Conservation (phyloP, 2,888 invertebrate species). For the Lysandra bellargus region DNA sequence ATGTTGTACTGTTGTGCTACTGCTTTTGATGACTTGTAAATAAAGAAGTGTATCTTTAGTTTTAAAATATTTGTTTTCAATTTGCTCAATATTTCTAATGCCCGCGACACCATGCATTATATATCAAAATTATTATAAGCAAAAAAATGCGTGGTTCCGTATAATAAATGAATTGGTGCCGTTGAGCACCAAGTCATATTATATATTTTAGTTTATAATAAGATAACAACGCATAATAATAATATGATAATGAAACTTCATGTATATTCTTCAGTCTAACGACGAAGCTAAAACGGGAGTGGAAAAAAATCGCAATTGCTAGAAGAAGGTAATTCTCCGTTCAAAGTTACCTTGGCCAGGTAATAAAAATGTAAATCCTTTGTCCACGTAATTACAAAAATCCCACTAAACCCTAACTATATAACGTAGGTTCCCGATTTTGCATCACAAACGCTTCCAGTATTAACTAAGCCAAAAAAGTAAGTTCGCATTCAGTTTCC, state of each 20-base stretch:
- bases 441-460: constrained; percentile 67
- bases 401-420: constrained; percentile 40
- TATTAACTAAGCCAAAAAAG: constrained; percentile 54
- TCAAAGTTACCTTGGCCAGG: constrained; percentile 30
- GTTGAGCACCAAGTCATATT: too few species aligned
- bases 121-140: too few species aligned
- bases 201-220: background rate
- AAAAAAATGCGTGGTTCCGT: too few species aligned
- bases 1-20: background rate
- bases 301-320: constrained; percentile 26
- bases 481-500: constrained; percentile 47
- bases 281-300: background rate
- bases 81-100: too few species aligned
- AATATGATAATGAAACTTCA: background rate
- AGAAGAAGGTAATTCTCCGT: constrained; percentile 10
- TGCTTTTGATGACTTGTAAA: background rate
- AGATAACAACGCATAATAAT: background rate
- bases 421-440: constrained; percentile 51
- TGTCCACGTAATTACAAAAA: constrained; percentile 60
- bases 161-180: too few species aligned
- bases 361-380: constrained; percentile 74
- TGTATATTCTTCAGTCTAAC: background rate
- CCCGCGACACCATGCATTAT: too few species aligned
- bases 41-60: too few species aligned
- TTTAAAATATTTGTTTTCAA: too few species aligned